A percentile compares a stretch with the other conserved stretches of the same genome.
These are phyloP conservation scores for Pomacea maculata DNA, from an alignment of 1,140 invertebrate genomes.

Conservation along the genomic window DNA sequence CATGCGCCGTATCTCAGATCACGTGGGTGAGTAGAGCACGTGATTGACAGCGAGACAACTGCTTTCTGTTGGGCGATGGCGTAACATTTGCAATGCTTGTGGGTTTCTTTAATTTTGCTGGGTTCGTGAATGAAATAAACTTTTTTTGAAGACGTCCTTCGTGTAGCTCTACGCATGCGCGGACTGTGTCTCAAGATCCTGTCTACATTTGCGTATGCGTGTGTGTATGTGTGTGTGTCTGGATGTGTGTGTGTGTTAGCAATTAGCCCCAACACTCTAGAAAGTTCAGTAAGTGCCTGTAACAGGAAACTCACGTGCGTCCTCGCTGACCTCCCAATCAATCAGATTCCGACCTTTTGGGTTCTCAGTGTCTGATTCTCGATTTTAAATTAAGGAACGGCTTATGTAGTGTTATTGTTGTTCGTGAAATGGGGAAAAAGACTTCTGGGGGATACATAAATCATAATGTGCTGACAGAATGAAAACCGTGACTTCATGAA, in stretches of 20 bases:
- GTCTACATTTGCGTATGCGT: not conserved
- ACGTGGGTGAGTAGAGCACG: not conserved
- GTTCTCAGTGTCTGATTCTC: too few species aligned
- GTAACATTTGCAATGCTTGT: not conserved
- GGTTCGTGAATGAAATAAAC: not conserved
- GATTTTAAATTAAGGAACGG: too few species aligned
- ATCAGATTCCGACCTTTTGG: too few species aligned
- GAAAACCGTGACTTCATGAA: too few species aligned
- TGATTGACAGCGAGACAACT: not conserved
- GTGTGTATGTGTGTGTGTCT: not conserved
- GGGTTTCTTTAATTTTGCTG: not conserved
- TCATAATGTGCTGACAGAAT: too few species aligned
- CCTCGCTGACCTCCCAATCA: too few species aligned
- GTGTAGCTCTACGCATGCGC: not conserved
- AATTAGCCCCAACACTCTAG: too few species aligned
- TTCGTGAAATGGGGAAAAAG: too few species aligned
- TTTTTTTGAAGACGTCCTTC: not conserved
- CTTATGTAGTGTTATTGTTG: too few species aligned
- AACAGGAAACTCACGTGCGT: too few species aligned
- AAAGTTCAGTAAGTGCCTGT: too few species aligned
- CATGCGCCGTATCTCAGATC: not conserved
- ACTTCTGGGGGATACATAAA: too few species aligned
- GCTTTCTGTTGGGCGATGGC: not conserved
- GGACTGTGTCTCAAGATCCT: not conserved
- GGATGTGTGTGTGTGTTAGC: not conserved